phyloP scores from a whole-genome alignment of 2,888 invertebrate species.

The Heteromyza rotundicornis region DNA sequence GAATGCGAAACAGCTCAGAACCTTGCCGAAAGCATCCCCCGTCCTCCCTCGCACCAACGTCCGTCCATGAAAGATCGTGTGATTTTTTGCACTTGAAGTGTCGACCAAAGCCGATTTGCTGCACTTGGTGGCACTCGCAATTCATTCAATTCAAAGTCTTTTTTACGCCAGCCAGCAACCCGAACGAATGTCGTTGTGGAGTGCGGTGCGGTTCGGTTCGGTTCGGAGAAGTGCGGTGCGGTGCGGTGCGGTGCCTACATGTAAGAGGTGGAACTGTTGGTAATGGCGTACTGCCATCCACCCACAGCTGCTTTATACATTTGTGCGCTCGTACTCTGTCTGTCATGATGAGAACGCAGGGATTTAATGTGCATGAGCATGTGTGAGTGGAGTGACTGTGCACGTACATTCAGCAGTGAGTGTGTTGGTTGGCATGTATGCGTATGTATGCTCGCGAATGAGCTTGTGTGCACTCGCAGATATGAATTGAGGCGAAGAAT shows the following conservation, averaged over 20 bases:
- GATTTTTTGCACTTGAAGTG: slow-evolving; percentile 51
- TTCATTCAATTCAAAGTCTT: slow-evolving; percentile 16
- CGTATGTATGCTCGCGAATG: neutral
- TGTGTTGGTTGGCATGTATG: slow-evolving; percentile 4
- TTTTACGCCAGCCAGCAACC: too few species aligned
- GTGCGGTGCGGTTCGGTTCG: too few species aligned
- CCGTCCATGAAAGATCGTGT: slow-evolving; percentile 50
- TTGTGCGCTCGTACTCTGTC: slow-evolving; percentile 1
- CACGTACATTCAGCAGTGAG: neutral
- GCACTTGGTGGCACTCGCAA: slow-evolving; percentile 5
- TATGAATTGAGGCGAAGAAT: slow-evolving; percentile 11
- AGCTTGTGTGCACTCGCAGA: neutral
- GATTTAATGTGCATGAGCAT: neutral
- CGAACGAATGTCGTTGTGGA: too few species aligned
- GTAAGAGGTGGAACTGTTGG: too few species aligned
- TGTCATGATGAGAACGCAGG: slow-evolving; percentile 2
- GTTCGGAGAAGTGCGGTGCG: too few species aligned
- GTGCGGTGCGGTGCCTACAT: too few species aligned
- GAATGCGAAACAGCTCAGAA: neutral
- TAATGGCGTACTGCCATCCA: too few species aligned
- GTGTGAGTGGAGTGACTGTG: too few species aligned
- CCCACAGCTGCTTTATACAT: too few species aligned
- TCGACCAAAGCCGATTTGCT: slow-evolving; percentile 53
- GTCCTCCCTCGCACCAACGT: neutral
- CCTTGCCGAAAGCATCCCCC: too few species aligned